Percentiles rank a stretch among this genome's conserved stretches.
These are phyloP conservation scores for Euplagia quadripunctaria DNA, from an alignment of 2,888 invertebrate species.

Conservation along the genomic window DNA sequence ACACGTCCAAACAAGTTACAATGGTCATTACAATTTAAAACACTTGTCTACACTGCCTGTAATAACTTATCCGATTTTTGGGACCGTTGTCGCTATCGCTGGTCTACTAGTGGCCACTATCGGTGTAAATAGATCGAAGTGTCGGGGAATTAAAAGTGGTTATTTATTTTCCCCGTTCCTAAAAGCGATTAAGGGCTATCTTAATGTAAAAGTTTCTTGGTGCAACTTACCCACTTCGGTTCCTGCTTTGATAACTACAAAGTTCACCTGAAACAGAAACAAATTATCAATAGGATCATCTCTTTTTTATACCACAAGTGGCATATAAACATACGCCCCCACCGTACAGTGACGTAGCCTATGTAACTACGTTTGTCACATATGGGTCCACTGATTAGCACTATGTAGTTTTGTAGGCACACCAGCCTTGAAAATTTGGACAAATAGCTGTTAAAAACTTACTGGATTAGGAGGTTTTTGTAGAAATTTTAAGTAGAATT, in stretches of 20 bases:
- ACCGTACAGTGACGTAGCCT: not conserved
- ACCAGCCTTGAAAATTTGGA: not conserved
- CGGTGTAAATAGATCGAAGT: too few species aligned
- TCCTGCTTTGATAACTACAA: slow-evolving; percentile 36
- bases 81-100: too few species aligned
- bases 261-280: slow-evolving; percentile 34
- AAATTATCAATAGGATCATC: not conserved
- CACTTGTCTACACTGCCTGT: too few species aligned
- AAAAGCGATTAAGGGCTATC: not conserved
- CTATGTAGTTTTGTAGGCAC: not conserved
- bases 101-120: too few species aligned
- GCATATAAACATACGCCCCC: not conserved
- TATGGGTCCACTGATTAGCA: too few species aligned
- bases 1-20: too few species aligned
- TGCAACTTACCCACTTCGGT: slow-evolving; percentile 23
- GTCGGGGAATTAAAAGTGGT: not conserved
- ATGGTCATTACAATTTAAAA: too few species aligned
- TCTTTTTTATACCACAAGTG: not conserved
- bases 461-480: not conserved
- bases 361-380: too few species aligned
- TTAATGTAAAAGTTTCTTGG: not conserved
- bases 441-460: not conserved
- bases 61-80: too few species aligned
- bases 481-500: not conserved
- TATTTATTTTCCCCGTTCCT: not conserved